phyloP scores from a whole-genome alignment of 2,888 invertebrate genomes.

The Cartodere bifasciata region DNA sequence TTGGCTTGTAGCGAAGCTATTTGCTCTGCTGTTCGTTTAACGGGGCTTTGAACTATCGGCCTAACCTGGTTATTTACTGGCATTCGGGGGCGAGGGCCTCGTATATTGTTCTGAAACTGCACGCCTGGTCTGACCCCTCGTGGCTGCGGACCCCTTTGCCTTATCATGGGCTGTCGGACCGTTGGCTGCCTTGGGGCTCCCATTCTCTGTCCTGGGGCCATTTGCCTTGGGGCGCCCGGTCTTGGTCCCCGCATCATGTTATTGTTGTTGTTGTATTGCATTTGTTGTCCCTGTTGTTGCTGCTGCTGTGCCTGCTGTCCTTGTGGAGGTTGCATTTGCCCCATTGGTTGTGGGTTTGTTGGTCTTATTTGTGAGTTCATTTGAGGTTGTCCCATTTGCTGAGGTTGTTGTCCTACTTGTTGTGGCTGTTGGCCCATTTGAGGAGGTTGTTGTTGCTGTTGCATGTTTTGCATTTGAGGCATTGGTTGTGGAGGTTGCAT shows the following conservation, averaged over 20 bases:
- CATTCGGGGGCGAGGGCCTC: conserved; percentile 21
- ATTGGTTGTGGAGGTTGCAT: conserved; percentile 23
- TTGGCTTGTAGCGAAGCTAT: conserved; percentile 24
- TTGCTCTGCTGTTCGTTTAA: conserved; percentile 30
- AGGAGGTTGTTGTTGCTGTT: conserved; percentile 20
- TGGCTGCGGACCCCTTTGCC: conserved; percentile 19
- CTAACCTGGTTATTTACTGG: conserved; percentile 17
- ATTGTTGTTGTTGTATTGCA: conserved; percentile 15
- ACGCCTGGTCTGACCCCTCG: conserved; percentile 19
- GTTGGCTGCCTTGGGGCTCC: conserved; percentile 18
- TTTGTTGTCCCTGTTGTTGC: conserved; percentile 16
- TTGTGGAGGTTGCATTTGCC: no score
- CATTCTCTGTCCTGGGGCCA: conserved; percentile 27
- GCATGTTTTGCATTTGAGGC: conserved; percentile 9
- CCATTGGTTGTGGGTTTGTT: conserved; percentile 18
- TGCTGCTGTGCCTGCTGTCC: conserved; percentile 21
- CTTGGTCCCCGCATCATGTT: conserved; percentile 17
- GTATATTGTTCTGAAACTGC: conserved; percentile 9
- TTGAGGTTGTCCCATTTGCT: conserved; percentile 20
- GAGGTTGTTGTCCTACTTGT: conserved; percentile 28
- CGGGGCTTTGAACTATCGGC: conserved; percentile 18
- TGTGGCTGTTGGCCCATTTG: conserved; percentile 32
- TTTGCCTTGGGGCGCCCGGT: conserved; percentile 13
- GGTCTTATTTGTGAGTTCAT: conserved; percentile 15
- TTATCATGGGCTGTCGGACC: conserved; percentile 18